Conservation (phyloP, 2,797 vertebrate species). For the Acropternis orthonyx region DNA sequence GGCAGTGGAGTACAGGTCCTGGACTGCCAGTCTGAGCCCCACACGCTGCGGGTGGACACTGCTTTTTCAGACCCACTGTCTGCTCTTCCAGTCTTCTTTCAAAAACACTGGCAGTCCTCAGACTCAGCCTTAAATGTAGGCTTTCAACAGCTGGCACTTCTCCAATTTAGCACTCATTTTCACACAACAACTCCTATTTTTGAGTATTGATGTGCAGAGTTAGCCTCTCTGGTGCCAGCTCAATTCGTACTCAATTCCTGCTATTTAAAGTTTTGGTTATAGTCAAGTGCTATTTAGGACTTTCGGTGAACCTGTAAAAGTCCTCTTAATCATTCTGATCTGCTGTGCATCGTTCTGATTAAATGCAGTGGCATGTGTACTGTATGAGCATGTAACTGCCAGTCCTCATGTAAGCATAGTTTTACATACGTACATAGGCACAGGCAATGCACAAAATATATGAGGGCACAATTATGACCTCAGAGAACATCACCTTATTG, state of each 20-base stretch:
- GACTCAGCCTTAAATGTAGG: not conserved
- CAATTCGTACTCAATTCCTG: constrained; percentile 63
- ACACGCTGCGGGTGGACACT: not conserved
- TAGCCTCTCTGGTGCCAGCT: constrained; percentile 72
- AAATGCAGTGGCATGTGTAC: not conserved
- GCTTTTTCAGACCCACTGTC: not conserved
- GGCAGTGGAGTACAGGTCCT: not conserved
- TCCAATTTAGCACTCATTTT: constrained; percentile 73
- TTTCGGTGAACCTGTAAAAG: constrained; percentile 56
- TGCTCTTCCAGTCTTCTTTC: not conserved
- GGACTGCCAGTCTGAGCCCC: not conserved
- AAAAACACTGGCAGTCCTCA: constrained; percentile 3
- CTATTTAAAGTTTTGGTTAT: constrained; percentile 72
- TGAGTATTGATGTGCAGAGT: constrained; percentile 71
- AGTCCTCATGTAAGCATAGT: not conserved
- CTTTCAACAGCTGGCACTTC: constrained; percentile 69
- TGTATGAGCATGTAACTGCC: not conserved
- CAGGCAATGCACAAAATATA: not conserved
- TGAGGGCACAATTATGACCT: not conserved
- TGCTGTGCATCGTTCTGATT: not conserved
- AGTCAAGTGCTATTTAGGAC: constrained; percentile 40
- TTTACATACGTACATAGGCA: not conserved
- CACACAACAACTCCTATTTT: constrained; percentile 69
- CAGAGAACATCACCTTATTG: not conserved
- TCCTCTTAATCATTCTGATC: constrained; percentile 51